Evolutionary conservation across 1,140 invertebrate genomes (phyloP).

Genomic region (Palaemon carinicauda): DNA sequence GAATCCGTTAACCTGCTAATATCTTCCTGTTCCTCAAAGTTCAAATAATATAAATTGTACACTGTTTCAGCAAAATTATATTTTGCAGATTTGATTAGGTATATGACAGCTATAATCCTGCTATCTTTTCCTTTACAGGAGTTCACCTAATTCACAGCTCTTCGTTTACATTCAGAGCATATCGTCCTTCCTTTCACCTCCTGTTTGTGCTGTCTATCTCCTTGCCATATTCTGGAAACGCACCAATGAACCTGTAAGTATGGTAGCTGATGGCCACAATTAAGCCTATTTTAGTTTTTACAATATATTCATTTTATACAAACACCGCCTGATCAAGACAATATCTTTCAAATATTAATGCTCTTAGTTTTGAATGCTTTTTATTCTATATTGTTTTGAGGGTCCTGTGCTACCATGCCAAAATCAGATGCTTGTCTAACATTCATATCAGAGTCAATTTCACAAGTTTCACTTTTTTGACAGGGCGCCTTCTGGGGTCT

Average conservation of each 20-base stretch:
- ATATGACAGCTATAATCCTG: too few species aligned
- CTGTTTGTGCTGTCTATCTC: slow-evolving; percentile 69
- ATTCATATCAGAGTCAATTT: neutral
- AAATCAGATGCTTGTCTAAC: neutral
- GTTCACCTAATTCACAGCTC: slow-evolving; percentile 63
- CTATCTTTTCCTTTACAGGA: slow-evolving; percentile 3
- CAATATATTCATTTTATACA: neutral
- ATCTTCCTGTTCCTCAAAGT: neutral
- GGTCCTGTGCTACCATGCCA: neutral
- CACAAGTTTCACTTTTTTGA: neutral
- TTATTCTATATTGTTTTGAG: neutral
- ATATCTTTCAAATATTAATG: too few species aligned
- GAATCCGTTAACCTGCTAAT: neutral
- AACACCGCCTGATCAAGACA: too few species aligned
- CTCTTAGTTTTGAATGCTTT: neutral
- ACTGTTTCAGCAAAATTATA: too few species aligned
- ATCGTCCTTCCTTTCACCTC: slow-evolving; percentile 69
- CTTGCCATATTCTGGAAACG: slow-evolving; percentile 67
- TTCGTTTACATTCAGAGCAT: slow-evolving; percentile 71
- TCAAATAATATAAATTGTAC: neutral
- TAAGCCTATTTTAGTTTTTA: too few species aligned
- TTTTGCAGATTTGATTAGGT: too few species aligned
- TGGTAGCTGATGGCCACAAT: too few species aligned
- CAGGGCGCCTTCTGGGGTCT: slow-evolving; percentile 70
- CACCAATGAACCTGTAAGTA: slow-evolving; percentile 67